These are phyloP conservation scores for Oncorhynchus tshawytscha DNA, from an alignment of 2,113 vertebrate genomes.

Conservation along the genomic window DNA sequence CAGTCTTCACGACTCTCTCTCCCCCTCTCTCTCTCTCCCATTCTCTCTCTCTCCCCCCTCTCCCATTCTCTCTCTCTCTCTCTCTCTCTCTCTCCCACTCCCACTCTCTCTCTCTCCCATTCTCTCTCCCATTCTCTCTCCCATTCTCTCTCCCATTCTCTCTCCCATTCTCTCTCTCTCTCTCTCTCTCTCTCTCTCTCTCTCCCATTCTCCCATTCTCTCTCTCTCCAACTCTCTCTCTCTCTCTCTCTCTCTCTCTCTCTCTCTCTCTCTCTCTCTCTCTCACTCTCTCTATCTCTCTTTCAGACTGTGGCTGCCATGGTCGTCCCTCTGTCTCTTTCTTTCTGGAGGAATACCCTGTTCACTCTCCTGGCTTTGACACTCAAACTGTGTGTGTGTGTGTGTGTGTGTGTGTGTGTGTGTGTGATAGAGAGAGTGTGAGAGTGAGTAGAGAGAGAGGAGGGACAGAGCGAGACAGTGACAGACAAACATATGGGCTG, in stretches of 20 bases:
- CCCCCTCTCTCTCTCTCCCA: not conserved
- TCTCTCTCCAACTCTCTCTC: not conserved
- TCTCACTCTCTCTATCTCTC: not conserved
- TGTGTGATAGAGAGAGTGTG: constrained; percentile 25
- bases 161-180: no score
- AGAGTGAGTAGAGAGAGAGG: not conserved
- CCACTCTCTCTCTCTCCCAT: not conserved
- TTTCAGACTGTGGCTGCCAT: no score
- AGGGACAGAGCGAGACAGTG: constrained; percentile 27
- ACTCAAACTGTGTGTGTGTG: no score
- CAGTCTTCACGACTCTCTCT: no score
- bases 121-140: no score
- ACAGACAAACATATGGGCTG: constrained; percentile 66
- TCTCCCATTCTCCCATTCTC: no score
- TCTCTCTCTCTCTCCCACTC: no score
- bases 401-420: no score
- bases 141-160: no score
- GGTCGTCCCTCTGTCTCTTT: no score
- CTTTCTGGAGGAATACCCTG: not conserved
- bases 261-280: not conserved
- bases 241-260: not conserved
- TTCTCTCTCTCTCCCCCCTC: no score
- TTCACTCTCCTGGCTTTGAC: not conserved
- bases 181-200: not conserved
- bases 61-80: no score